Evolutionary conservation across 2,888 invertebrate species (phyloP).

Genomic region (Stenchaetothrips biformis): DNA sequence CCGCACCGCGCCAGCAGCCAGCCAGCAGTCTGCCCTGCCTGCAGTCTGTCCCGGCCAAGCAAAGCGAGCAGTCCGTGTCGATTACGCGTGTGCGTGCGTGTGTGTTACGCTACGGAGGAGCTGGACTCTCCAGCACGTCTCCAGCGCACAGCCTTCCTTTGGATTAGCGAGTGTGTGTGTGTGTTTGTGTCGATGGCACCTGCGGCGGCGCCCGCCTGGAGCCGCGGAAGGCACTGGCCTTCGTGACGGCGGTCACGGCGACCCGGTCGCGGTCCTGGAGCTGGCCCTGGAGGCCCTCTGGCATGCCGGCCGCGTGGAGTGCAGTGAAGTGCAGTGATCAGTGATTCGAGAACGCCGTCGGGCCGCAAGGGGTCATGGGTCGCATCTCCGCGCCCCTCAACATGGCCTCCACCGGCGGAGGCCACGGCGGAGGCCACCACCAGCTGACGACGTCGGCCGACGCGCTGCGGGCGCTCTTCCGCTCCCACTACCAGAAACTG

Average conservation of each 20-base stretch:
- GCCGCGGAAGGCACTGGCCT: neutral
- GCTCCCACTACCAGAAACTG: slow-evolving; percentile 11
- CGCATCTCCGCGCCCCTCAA: neutral
- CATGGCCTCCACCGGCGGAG: neutral
- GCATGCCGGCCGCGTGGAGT: neutral
- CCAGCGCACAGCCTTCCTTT: neutral
- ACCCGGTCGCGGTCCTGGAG: neutral
- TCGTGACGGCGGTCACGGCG: neutral
- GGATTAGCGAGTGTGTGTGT: neutral
- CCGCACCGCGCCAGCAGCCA: too few relatives aligned
- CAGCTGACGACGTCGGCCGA: neutral
- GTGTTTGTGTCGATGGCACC: neutral
- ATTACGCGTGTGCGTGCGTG: neutral
- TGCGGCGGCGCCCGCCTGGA: neutral
- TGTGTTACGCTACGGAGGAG: neutral
- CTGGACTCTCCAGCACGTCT: too few relatives aligned
- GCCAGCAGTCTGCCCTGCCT: too few relatives aligned
- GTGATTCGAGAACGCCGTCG: neutral
- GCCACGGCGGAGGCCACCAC: neutral
- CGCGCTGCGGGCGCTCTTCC: slow-evolving; percentile 8
- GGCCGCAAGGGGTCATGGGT: too few relatives aligned
- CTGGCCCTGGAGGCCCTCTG: too few relatives aligned
- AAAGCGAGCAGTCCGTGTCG: neutral
- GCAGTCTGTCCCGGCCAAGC: slow-evolving; percentile 19
- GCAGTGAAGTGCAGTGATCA: neutral